Evolutionary conservation across 1,140 invertebrate genomes (phyloP), one percentile per base, ranked within the genome.

Genomic region (Bathynomus jamesi): DNA sequence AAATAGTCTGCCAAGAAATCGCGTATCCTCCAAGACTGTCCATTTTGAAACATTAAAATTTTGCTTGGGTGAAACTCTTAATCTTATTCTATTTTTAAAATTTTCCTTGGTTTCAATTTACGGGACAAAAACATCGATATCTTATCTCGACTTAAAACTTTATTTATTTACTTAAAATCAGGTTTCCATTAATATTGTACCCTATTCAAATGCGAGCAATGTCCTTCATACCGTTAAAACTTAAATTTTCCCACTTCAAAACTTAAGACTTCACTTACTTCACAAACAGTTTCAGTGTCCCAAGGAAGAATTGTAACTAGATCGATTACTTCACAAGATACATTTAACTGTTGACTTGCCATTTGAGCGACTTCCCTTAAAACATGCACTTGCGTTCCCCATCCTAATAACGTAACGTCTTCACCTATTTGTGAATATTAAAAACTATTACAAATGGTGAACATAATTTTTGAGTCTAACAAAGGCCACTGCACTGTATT

Each of bases 381-480:
- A 27, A 98, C 93, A 82, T 98, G 94, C 1, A 97, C 87, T 83
- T 99, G 95, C 10, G 95, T 98, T 61, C 96, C 97, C 95, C 96
- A 99, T 21, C 91, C 95, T 68, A 99, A 85, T 62, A 99, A 81
- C 0, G 97, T 99, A 0, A 96, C 87, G 79, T 94, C 90, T 74
- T 87, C 87, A 61, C 94, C 93, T 95, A 79, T n/a, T n/a, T n/a
- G n/a, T n/a, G n/a, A n/a, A n/a, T n/a, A n/a, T n/a, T n/a, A n/a
- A n/a, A n/a, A n/a, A n/a, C n/a, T n/a, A n/a, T n/a, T n/a, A n/a
- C n/a, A n/a, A n/a, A n/a, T n/a, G n/a, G n/a, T n/a, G n/a, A n/a
- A n/a, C n/a, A n/a, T n/a, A n/a, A n/a, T n/a, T n/a, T n/a, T n/a
- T n/a, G n/a, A n/a, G n/a, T n/a, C n/a, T n/a, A n/a, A n/a, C n/a